A percentile compares a stretch with the other conserved stretches of the same genome.
Evolutionary conservation across 2,888 invertebrate species (phyloP).

Genomic region (Eristalinus aeneus): DNA sequence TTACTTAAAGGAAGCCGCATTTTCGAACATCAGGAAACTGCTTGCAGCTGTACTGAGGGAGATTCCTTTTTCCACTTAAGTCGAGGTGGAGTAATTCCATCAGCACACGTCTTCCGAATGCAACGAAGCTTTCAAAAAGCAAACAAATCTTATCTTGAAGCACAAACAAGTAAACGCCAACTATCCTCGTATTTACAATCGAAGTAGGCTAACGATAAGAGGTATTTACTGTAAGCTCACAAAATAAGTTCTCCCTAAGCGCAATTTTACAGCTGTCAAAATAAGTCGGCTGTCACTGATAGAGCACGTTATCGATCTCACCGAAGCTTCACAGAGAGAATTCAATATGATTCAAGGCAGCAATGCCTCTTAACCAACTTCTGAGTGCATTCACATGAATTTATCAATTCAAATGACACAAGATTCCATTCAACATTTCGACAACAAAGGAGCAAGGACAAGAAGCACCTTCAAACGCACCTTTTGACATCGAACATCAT

Average conservation of each 20-base stretch:
- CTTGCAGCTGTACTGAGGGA: neutral
- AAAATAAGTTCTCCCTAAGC: neutral
- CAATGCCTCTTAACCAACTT: too few relatives aligned
- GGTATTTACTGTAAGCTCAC: neutral
- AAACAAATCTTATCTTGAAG: neutral
- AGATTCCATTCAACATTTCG: too few relatives aligned
- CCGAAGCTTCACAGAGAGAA: too few relatives aligned
- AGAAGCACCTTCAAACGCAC: neutral
- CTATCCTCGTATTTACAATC: neutral
- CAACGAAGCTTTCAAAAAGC: neutral
- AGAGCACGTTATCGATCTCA: neutral
- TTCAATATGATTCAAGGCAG: too few relatives aligned
- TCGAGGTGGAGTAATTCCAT: neutral
- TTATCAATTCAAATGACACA: neutral
- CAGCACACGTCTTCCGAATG: too few relatives aligned
- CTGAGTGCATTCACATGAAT: neutral
- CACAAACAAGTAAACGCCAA: neutral
- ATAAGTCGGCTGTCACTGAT: neutral
- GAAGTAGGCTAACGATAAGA: neutral
- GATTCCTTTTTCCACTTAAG: neutral
- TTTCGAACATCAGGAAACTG: too few relatives aligned
- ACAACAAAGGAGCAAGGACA: neutral
- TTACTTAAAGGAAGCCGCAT: too few relatives aligned
- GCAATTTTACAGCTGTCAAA: neutral
- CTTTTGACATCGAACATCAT: neutral